These are phyloP conservation scores for Coreius guichenoti DNA, from an alignment of 2,797 vertebrate species.

Conservation along the genomic window DNA sequence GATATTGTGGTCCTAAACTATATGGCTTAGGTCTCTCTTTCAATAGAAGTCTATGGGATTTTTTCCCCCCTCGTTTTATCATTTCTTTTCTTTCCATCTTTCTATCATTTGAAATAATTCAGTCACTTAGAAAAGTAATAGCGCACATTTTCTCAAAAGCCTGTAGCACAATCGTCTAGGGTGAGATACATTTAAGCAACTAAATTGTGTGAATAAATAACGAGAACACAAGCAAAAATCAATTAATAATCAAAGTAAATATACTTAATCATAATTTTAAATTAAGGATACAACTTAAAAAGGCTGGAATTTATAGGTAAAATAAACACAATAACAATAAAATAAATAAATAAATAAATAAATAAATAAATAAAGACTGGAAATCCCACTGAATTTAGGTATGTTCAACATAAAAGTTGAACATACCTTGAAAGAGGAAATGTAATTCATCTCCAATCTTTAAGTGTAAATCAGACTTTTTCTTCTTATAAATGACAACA, in stretches of 20 bases:
- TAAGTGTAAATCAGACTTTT: background rate
- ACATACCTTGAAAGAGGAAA: background rate
- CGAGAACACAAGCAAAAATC: no score
- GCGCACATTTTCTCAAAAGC: background rate
- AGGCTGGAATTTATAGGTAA: background rate
- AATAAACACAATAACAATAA: background rate
- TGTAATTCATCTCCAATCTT: background rate
- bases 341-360: background rate
- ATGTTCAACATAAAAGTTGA: background rate
- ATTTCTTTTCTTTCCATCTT: background rate
- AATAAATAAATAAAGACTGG: background rate
- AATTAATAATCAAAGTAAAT: no score
- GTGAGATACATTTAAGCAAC: background rate
- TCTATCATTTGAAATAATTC: background rate
- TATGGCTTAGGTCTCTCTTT: background rate
- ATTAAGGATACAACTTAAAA: no score
- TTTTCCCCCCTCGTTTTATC: background rate
- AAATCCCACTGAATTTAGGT: background rate
- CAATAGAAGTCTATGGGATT: background rate
- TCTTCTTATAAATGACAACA: conserved; percentile 6
- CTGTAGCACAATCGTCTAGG: background rate
- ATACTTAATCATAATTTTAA: no score
- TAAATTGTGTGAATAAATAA: background rate
- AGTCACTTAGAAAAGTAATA: background rate
- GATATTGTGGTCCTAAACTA: background rate